Evolutionary conservation across 2,888 invertebrate species (phyloP).

Genomic region (Oxytorus armatus): DNA sequence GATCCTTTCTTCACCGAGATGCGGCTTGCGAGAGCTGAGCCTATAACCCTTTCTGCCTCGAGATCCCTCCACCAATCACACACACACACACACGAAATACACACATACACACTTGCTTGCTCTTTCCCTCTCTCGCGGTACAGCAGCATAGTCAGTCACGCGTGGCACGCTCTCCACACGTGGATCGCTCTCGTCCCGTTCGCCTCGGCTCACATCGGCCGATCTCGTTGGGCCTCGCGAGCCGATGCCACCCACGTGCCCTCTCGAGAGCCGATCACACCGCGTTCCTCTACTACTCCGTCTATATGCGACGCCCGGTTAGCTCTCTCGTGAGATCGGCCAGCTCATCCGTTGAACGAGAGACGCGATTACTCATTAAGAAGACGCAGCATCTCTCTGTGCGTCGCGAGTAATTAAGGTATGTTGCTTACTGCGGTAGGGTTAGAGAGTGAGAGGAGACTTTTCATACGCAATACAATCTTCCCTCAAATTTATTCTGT

Average conservation of each 20-base stretch:
- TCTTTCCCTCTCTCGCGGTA: background rate
- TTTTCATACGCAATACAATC: constrained; percentile 6
- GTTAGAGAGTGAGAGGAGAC: constrained; percentile 2
- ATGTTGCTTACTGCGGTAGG: background rate
- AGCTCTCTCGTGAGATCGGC: constrained; percentile 17
- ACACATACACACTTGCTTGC: background rate
- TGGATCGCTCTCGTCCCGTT: constrained; percentile 78
- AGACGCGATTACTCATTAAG: constrained; percentile 66
- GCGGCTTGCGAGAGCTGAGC: constrained; percentile 22
- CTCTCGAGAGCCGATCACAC: constrained; percentile 73
- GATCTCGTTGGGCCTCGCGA: constrained; percentile 75
- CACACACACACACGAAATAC: background rate
- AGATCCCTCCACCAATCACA: constrained; percentile 40
- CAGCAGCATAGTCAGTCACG: constrained; percentile 75
- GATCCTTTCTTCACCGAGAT: constrained; percentile 43
- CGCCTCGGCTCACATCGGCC: constrained; percentile 74
- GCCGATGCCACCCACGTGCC: constrained; percentile 82
- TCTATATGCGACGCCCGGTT: constrained; percentile 54
- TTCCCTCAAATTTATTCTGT: no score
- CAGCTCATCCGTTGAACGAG: constrained; percentile 26
- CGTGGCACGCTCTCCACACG: constrained; percentile 83
- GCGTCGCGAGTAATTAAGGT: constrained; percentile 40
- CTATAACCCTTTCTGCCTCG: constrained; percentile 36
- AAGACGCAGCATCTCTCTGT: constrained; percentile 49
- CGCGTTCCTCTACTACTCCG: constrained; percentile 51